Evolutionary conservation across 2,797 vertebrate genomes (phyloP).

Genomic region (Esox masquinongy): DNA sequence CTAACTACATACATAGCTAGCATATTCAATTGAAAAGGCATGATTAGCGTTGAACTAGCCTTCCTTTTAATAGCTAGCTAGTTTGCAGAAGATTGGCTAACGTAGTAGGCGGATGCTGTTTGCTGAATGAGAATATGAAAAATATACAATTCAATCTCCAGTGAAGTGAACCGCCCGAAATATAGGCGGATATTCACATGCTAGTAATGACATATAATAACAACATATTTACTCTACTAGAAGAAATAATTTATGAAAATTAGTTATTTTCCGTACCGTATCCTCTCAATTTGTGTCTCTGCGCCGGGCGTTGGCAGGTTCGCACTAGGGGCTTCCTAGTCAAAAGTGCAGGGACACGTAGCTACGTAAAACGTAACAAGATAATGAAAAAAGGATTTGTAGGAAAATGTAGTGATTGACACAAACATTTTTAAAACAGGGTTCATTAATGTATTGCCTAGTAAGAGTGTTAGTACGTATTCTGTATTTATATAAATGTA

Average conservation of each 20-base stretch:
- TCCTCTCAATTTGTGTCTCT: conserved; percentile 70
- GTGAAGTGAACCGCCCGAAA: background rate
- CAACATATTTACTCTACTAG: background rate
- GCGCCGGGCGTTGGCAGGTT: conserved; percentile 84
- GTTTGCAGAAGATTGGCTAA: conserved; percentile 30
- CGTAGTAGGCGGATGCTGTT: conserved; percentile 56
- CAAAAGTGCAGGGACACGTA: conserved; percentile 73
- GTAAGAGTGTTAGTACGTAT: background rate
- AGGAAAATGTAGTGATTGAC: background rate
- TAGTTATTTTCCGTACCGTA: conserved; percentile 63
- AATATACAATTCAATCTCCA: background rate
- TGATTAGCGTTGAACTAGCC: conserved; percentile 3
- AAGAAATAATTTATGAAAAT: background rate
- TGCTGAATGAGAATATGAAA: conserved; percentile 15
- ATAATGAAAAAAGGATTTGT: background rate
- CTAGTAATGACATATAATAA: background rate
- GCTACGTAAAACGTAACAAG: conserved; percentile 29
- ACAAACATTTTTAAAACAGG: background rate
- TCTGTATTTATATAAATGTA: background rate
- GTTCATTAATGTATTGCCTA: background rate
- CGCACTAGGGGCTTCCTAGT: conserved; percentile 77
- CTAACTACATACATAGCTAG: background rate
- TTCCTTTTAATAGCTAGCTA: conserved; percentile 16
- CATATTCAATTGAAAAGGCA: conserved; percentile 6
- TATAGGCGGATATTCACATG: background rate